A percentile compares a stretch with the other conserved stretches of the same genome.
phyloP scores from a whole-genome alignment of 2,888 invertebrate genomes.

The Bimastos eiseni region DNA sequence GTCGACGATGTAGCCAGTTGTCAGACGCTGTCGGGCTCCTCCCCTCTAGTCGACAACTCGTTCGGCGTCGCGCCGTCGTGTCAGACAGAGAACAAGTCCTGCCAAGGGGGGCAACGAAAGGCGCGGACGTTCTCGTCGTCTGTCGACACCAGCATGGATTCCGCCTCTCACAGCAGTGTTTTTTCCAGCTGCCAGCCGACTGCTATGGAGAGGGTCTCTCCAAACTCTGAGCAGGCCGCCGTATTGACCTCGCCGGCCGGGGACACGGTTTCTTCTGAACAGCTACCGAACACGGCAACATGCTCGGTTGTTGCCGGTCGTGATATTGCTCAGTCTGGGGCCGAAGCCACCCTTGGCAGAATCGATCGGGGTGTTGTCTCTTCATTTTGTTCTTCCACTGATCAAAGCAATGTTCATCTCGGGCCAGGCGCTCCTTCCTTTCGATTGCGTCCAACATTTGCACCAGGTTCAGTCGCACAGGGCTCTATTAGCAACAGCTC shows the following conservation, averaged over 20 bases:
- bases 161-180: neutral
- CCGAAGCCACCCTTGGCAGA: neutral
- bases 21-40: neutral
- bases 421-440: neutral
- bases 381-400: neutral
- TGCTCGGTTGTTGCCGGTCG: neutral
- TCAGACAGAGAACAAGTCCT: neutral
- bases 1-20: constrained; percentile 5
- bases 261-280: neutral
- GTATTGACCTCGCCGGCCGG: neutral
- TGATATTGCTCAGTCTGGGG: neutral
- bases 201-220: neutral
- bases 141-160: neutral
- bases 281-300: neutral
- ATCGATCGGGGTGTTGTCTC: neutral
- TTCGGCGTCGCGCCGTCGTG: neutral
- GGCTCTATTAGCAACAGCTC: neutral
- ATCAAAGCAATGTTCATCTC: neutral
- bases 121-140: neutral
- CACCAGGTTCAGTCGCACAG: neutral
- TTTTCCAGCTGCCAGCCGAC: neutral
- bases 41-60: neutral
- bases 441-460: neutral
- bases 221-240: neutral
- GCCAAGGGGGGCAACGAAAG: neutral